phyloP scores from a whole-genome alignment of 2,113 vertebrate genomes.

The Nothocercus julius region DNA sequence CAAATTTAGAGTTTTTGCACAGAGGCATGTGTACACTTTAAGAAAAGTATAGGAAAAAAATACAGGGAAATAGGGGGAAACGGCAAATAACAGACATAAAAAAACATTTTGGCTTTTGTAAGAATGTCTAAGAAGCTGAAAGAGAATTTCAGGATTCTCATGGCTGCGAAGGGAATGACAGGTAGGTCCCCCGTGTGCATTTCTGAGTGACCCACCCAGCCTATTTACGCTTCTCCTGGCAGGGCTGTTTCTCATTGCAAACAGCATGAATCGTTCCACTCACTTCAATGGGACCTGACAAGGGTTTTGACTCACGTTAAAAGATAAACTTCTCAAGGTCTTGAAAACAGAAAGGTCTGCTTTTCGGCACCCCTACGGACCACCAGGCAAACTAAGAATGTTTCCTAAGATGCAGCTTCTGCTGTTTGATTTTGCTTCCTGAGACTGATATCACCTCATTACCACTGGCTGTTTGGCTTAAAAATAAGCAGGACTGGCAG shows the following conservation, averaged over 20 bases:
- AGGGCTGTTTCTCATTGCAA: neutral
- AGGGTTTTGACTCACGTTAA: neutral
- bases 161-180: neutral
- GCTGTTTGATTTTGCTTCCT: constrained; percentile 39
- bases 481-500: constrained; percentile 45
- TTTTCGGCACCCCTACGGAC: neutral
- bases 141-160: neutral
- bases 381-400: neutral
- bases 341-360: constrained; percentile 22
- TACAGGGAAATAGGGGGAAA: neutral
- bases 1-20: neutral
- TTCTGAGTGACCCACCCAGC: neutral
- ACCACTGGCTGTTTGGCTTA: constrained; percentile 27
- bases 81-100: neutral
- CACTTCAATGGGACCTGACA: neutral
- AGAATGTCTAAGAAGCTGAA: neutral
- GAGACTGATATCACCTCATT: constrained; percentile 30
- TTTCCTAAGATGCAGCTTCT: constrained; percentile 33
- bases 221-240: neutral
- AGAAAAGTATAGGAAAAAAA: neutral
- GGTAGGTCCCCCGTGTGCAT: neutral
- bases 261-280: neutral
- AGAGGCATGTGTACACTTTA: neutral
- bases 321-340: constrained; percentile 28
- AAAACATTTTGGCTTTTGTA: neutral